A percentile compares a stretch with the other conserved stretches of the same genome.
These are phyloP conservation scores for Lycodopsis pacificus DNA, from an alignment of 2,797 vertebrate species.

Conservation along the genomic window DNA sequence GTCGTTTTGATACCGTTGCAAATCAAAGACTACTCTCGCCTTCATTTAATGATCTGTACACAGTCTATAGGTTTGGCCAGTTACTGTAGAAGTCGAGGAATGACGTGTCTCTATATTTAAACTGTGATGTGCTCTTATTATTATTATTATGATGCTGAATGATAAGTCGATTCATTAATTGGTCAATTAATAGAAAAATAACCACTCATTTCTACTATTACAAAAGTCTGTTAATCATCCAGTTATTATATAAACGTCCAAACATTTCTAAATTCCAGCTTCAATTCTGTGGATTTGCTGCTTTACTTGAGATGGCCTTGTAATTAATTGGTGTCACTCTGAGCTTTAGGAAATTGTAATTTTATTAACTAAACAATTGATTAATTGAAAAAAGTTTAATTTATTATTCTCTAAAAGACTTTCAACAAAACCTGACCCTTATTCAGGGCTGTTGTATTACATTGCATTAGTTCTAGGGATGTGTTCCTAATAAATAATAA, in stretches of 20 bases:
- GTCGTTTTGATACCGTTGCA: slow-evolving; percentile 17
- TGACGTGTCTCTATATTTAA: not conserved
- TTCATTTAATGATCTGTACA: not conserved
- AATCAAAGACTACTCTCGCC: not conserved
- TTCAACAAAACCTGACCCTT: not conserved
- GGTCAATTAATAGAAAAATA: not conserved
- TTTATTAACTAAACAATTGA: not conserved
- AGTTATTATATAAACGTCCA: not conserved
- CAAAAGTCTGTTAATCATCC: not conserved
- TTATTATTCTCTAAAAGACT: not conserved
- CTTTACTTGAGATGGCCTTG: not conserved
- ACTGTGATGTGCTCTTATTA: not conserved
- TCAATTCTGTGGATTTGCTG: not conserved
- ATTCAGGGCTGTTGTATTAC: not conserved
- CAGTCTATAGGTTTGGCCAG: not conserved
- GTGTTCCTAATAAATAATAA: not conserved
- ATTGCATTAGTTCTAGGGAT: not conserved
- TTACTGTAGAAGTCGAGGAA: not conserved
- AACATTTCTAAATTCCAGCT: not conserved
- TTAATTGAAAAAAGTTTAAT: no score
- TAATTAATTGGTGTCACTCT: not conserved
- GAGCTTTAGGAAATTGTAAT: not conserved
- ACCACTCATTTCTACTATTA: not conserved
- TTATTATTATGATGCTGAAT: not conserved
- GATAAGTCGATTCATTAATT: not conserved